Base-by-base conservation (phyloP, 2,888 invertebrate species). In the Cyrtodaria siliqua region DNA sequence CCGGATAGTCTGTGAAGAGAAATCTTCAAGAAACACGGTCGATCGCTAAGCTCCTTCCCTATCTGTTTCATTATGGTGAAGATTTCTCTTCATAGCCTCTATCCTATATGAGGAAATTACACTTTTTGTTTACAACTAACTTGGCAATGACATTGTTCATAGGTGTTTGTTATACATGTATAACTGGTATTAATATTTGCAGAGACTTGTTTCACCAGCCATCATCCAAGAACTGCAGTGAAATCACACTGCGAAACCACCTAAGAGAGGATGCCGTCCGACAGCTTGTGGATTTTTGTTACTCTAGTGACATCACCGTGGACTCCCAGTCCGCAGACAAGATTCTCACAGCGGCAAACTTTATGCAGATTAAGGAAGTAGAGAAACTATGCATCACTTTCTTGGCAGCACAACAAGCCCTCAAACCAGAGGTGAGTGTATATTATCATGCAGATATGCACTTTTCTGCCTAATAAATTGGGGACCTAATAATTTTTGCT, bases 311-410 rank as follows among this genome's bases (percentile, higher is more conserved):
- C 47, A 86, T 86, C 59, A 86, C 84, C 2, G 85, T 86, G 0
- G 84, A 86, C 64, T 78, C 85, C 8, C 81, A 81, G 52, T 86
- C 85, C 4, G 85, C 85, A 14, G 83, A 83, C 49, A 80, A 83
- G 57, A 79, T 86, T 8, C 73, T 86, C 8, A 74, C 74, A 4
- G 84, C 79, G 14, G 85, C 85, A n/a, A 83, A 77, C 61, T 73
- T 82, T 52, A 76, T 86, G 12, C 85, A 86, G 52, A 75, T 86
- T 16, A 84, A 82, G 64, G 85, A 86, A 63, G 80, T 86, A 33
- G 85, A 86, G 62, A 86, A 84, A 50, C 70, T 86, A 18, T 86
- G 85, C 64, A 70, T 83, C 16, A 86, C 85, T 0, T 86, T 86
- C 69, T 67, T 86, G n/a, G 80, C 79, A 26, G 85, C 85, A 59